Base-by-base conservation (phyloP, 2,888 invertebrate genomes). In the Drosophila neutralis region DNA sequence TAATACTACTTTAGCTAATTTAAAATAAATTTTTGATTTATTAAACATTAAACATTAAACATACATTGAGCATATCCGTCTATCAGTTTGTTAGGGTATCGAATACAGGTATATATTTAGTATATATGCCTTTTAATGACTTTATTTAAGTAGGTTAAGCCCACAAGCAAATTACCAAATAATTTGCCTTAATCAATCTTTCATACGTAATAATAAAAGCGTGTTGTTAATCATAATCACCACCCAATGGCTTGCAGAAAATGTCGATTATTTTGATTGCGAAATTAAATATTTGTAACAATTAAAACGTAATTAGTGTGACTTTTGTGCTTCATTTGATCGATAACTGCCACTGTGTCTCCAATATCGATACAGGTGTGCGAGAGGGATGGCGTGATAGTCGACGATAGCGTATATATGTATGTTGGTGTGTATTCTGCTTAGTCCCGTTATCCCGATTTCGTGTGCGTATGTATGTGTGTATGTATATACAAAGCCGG, bases 161-260 rank as follows among this genome's bases (percentile, higher is more conserved):
- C 11, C 21, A 5, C 21, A 33, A 10, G 69, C n/a, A 49, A 53
- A 59, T 60, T 36, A 4, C 49, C 2, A 42, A 51, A 62, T 42
- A 54, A 38, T 38, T 38, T 36, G 36, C 27, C n/a, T 18, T 13
- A 38, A 54, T 27, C 54, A 27, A 27, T 54, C 36, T 38, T 18
- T 27, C 11, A 53, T 13, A 10, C 21, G 49, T 24, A 2, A 31
- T 27, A 13, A 33, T 15, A 31, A 42, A 31, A 36, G n/a, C 48
- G 29, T 38, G 68, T 54, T 54, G n/a, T 35, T 35, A 33, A 53
- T 59, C 24, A 35, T 7, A 27, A n/a, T 54, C 7, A 10, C 18
- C 3, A 1, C 4, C 0, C 4, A 24, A 11, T 27, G 24, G 29
- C 33, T 35, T 24, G 10, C 4, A 29, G 5, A 42, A 45, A 45